phyloP scores from a whole-genome alignment of 2,113 vertebrate genomes.

The Epinephelus lanceolatus region DNA sequence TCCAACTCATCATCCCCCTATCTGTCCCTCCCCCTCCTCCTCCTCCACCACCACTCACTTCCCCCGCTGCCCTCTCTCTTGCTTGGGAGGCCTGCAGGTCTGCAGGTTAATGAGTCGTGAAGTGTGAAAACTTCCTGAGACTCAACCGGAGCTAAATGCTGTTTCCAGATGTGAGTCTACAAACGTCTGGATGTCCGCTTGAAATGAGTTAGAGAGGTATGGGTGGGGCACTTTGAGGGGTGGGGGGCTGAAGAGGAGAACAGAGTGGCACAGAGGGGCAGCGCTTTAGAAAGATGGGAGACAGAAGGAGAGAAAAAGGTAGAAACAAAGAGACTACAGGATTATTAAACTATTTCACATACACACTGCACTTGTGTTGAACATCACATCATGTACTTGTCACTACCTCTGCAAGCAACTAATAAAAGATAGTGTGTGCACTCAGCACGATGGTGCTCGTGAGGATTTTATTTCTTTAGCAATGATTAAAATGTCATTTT shows the following conservation, averaged over 20 bases:
- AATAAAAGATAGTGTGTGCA: background rate
- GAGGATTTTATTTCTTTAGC: constrained; percentile 1
- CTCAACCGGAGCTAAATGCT: constrained; percentile 83
- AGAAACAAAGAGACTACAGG: background rate
- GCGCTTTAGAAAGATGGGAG: background rate
- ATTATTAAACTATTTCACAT: background rate
- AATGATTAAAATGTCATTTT: constrained; percentile 22
- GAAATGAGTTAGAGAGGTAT: constrained; percentile 35
- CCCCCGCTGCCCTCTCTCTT: constrained; percentile 51
- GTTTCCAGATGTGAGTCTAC: constrained; percentile 90
- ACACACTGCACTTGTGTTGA: background rate
- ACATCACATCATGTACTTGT: background rate
- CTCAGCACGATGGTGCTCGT: background rate
- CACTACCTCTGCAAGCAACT: background rate
- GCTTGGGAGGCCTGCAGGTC: constrained; percentile 70
- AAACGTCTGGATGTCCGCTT: constrained; percentile 58
- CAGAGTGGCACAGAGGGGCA: constrained; percentile 17
- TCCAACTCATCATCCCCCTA: constrained; percentile 42
- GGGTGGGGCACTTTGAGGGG: background rate
- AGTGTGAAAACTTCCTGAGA: constrained; percentile 96
- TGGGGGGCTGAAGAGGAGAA: constrained; percentile 14
- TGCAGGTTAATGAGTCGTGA: constrained; percentile 93
- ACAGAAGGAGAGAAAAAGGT: background rate
- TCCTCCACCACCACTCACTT: constrained; percentile 18
- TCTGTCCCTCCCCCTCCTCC: constrained; percentile 34